A percentile compares a stretch with the other conserved stretches of the same genome.
Evolutionary conservation across 2,113 vertebrate genomes (phyloP).

Genomic region (Pandion haliaetus): DNA sequence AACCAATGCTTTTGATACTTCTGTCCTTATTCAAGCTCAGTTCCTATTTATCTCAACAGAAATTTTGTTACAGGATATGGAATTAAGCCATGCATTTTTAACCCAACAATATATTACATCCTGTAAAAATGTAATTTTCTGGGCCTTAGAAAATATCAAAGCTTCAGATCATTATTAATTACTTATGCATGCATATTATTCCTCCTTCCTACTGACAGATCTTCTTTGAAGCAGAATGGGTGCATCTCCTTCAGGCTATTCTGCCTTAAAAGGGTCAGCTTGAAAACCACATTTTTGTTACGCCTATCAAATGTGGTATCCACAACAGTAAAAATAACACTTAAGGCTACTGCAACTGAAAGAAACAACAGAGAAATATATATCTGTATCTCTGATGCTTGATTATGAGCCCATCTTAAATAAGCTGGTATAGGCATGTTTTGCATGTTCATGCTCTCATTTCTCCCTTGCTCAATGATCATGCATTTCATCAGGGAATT

Average conservation of each 20-base stretch:
- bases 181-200: constrained; percentile 68
- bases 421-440: neutral
- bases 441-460: neutral
- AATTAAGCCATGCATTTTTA: constrained; percentile 40
- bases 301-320: constrained; percentile 36
- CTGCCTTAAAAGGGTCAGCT: constrained; percentile 56
- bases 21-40: constrained; percentile 18
- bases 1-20: constrained; percentile 32
- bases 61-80: constrained; percentile 13
- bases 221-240: constrained; percentile 64
- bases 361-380: constrained; percentile 6
- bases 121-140: constrained; percentile 46
- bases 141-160: constrained; percentile 52
- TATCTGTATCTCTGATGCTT: neutral
- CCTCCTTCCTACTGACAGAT: constrained; percentile 54
- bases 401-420: neutral
- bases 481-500: neutral
- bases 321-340: constrained; percentile 38
- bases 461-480: neutral
- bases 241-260: constrained; percentile 55
- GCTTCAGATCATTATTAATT: constrained; percentile 61
- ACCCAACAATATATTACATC: constrained; percentile 29
- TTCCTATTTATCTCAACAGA: constrained; percentile 43
- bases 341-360: constrained; percentile 31
- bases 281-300: constrained; percentile 53